phyloP scores from a whole-genome alignment of 2,797 vertebrate species.

The Smutsia temminckii region DNA sequence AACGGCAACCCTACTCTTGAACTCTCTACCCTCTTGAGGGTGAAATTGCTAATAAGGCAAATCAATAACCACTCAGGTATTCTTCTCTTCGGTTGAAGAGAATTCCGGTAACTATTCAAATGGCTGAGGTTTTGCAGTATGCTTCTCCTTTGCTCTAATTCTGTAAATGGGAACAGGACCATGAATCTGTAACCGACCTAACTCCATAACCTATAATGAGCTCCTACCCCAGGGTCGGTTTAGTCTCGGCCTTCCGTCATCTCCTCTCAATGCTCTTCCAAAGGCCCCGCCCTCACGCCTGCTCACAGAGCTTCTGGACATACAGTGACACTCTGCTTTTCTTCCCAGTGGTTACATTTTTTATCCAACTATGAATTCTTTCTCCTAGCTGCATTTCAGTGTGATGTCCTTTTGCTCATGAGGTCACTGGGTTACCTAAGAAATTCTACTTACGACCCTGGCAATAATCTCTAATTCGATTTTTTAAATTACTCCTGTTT shows the following conservation, averaged over 20 bases:
- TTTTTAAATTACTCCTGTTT: background rate
- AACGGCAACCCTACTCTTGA: background rate
- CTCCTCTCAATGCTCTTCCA: background rate
- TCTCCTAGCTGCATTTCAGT: background rate
- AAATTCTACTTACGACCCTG: slow-evolving; percentile 2
- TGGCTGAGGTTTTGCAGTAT: background rate
- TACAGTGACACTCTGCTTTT: background rate
- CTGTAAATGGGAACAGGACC: background rate
- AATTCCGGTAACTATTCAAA: slow-evolving; percentile 22
- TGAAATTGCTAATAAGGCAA: background rate
- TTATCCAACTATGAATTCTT: background rate
- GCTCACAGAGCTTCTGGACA: background rate
- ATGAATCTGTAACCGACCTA: background rate
- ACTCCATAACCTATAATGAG: background rate
- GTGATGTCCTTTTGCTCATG: background rate
- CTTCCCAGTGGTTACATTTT: background rate
- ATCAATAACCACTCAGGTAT: background rate
- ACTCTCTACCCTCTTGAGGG: background rate
- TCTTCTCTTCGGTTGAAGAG: background rate
- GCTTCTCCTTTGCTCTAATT: background rate
- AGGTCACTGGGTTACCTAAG: background rate
- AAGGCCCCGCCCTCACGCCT: background rate
- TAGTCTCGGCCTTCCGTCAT: background rate
- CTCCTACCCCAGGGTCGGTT: background rate
- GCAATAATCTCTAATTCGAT: slow-evolving; percentile 13